These are phyloP conservation scores for Patella vulgata DNA, from an alignment of 1,140 invertebrate genomes.

Conservation along the genomic window DNA sequence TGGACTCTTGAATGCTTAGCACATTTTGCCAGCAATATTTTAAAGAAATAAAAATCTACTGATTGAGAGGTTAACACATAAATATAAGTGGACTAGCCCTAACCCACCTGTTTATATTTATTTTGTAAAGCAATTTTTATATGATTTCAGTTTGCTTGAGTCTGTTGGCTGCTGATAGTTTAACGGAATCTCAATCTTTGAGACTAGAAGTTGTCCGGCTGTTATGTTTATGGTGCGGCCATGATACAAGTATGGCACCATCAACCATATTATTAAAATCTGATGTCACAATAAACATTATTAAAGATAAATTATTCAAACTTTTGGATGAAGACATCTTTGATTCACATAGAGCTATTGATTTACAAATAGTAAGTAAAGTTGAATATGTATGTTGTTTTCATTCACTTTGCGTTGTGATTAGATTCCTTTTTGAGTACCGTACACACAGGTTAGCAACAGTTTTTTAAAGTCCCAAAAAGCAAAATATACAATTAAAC, in stretches of 20 bases:
- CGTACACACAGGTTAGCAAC: no score
- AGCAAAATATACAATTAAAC: no score
- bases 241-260: slow-evolving; percentile 20
- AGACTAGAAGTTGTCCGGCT: slow-evolving; percentile 19
- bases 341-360: slow-evolving; percentile 28
- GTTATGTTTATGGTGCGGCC: slow-evolving; percentile 30
- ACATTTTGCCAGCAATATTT: no score
- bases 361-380: slow-evolving; percentile 39
- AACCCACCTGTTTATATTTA: no score
- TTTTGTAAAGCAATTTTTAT: not conserved
- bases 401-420: no score
- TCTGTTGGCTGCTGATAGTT: slow-evolving; percentile 8
- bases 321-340: slow-evolving; percentile 30
- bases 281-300: slow-evolving; percentile 8
- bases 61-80: no score
- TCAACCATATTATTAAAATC: slow-evolving; percentile 1
- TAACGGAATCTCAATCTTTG: slow-evolving; percentile 32
- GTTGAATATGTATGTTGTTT: not conserved
- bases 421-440: no score
- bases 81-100: no score
- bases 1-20: no score
- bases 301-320: slow-evolving; percentile 33
- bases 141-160: slow-evolving; percentile 20
- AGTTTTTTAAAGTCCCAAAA: no score
- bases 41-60: no score